These are phyloP conservation scores for Mercenaria mercenaria DNA, from an alignment of 1,140 invertebrate genomes.

Conservation along the genomic window DNA sequence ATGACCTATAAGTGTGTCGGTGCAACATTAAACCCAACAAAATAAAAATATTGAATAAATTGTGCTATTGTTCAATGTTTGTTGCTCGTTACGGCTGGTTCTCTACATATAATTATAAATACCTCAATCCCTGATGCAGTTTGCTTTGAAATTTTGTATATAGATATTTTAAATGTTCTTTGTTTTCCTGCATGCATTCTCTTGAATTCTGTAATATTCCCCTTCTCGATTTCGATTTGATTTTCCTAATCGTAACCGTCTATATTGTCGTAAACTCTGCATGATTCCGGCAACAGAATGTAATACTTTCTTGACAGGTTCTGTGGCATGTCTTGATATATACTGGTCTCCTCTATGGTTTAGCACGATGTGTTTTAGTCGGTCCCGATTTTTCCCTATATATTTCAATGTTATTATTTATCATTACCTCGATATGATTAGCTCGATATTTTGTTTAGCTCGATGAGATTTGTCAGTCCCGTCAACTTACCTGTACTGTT, in stretches of 20 bases:
- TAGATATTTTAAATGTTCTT: neutral
- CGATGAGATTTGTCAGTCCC: no score
- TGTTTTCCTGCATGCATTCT: neutral
- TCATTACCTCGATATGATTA: no score
- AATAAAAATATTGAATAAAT: no score
- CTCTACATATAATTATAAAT: neutral
- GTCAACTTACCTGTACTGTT: no score
- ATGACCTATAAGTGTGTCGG: no score
- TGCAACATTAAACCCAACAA: no score
- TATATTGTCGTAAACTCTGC: neutral
- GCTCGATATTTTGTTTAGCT: no score
- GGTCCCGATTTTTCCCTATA: no score
- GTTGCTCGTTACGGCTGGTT: no score
- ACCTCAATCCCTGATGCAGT: neutral
- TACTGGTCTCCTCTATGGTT: neutral
- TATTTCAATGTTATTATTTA: no score
- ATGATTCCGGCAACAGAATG: neutral
- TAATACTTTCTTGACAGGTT: neutral
- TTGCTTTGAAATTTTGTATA: neutral
- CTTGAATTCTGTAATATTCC: neutral
- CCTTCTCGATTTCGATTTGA: neutral
- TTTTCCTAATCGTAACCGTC: neutral
- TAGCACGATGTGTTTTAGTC: no score
- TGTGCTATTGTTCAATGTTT: no score
- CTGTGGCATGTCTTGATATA: neutral